Base-by-base conservation (phyloP, 1,140 invertebrate species). In the Wiebesia pumilae region DNA sequence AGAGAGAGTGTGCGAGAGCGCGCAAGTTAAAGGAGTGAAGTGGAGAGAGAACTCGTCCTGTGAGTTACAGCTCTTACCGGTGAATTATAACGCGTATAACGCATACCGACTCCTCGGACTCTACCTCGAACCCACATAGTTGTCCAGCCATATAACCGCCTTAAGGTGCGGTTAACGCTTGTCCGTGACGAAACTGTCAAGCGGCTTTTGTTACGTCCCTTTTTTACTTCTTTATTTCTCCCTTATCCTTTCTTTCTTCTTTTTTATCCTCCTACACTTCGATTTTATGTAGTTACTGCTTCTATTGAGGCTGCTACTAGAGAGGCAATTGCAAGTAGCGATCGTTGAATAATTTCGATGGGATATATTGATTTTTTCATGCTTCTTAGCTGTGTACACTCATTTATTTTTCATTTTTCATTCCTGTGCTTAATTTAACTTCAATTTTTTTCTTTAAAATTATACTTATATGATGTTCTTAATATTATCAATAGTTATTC, bases 21-120 rank as follows among this genome's bases (percentile, higher is more conserved):
- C n/a, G n/a, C n/a, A n/a, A n/a, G n/a, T n/a, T n/a, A n/a, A n/a
- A n/a, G n/a, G n/a, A n/a, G n/a, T n/a, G n/a, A n/a, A n/a, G n/a
- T n/a, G n/a, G 77, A 27, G 40, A 65, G 62, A 33, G 58, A 65
- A 80, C 88, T 81, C 87, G 87, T 89, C 43, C 40, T 86, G 90
- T 93, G 91, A 93, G 90, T 93, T 93, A 93, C 91, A 90, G 89
- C 91, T 90, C 85, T 89, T 88, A 87, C 88, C 85, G 88, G 89
- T 93, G 91, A 92, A 92, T 91, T 93, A 92, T 91, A 93, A 92
- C 90, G 89, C 88, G 89, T 91, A 91, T 90, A 91, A 91, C 89
- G 89, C 91, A 90, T 91, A 92, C 91, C 90, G 89, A 89, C 87
- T 80, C 81, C 62, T 79, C 67, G 54, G 65, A 33, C 71, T 73